Evolutionary conservation across 1,140 invertebrate species (phyloP), one percentile per base, ranked within the genome.

Genomic region (Periplaneta americana): DNA sequence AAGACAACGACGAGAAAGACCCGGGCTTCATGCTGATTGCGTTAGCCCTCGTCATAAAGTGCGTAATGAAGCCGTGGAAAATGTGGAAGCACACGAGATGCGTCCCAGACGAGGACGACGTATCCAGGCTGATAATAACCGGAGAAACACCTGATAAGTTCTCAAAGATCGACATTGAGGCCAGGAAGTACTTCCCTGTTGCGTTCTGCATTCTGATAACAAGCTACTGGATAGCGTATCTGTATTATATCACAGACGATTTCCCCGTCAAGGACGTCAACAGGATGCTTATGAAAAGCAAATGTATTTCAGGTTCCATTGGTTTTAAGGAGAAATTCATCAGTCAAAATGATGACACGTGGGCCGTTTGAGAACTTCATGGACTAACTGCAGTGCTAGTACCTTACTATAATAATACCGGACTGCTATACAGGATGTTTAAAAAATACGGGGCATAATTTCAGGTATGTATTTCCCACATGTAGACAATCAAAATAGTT

Each of bases 141-240:
- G 82, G 81, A 10, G 84, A 85, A 77, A 31, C 79, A 1, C 66
- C 48, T 28, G 79, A 82, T 28, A 86, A 87, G 83, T 87, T 88
- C 78, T 89, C 88, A 57, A 87, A 87, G 85, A 89, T 92, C 66
- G 92, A 92, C 83, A 89, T 90, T 22, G 87, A 88, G 77, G 85
- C 89, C 17, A 85, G 91, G 22, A 86, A 88, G 57, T 82, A 89
- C 18, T 92, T 92, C 84, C 91, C 91, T 78, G 86, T 98, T 33
- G 95, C 96, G 82, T 99, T 99, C 87, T 91, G 98, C 84, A 87
- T 97, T 74, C 99, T 99, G 88, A 98, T 99, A 87, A 91, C 94
- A 22, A 93, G 94, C 81, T 99, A 99, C 87, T 99, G 97, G 97
- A 92, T 95, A 84, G 98, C 98, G 87, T 99, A 98, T 88, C 92